phyloP scores from a whole-genome alignment of 2,888 invertebrate genomes.

The Imbricaverruca yamaguchii region DNA sequence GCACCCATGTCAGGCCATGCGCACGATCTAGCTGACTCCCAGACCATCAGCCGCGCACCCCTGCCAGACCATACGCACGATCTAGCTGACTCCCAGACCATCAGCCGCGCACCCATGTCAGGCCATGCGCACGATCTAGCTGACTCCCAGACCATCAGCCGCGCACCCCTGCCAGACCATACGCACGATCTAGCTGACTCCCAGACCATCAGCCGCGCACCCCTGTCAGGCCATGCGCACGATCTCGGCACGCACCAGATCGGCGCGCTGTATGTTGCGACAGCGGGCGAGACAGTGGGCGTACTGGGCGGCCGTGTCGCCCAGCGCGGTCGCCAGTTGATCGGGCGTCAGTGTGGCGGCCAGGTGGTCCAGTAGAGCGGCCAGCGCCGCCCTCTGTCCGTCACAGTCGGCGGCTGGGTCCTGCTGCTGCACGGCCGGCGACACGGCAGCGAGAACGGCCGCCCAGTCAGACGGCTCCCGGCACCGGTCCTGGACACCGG shows the following conservation, averaged over 20 bases:
- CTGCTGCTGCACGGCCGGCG: neutral
- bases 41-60: no score
- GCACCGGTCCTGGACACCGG: neutral
- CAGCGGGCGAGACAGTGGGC: neutral
- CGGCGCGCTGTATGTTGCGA: neutral
- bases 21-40: no score
- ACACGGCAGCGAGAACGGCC: neutral
- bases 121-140: no score
- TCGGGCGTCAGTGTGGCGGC: neutral
- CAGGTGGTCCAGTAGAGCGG: slow-evolving; percentile 10
- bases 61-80: no score
- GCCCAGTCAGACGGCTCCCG: neutral
- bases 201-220: no score
- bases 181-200: no score
- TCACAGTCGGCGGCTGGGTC: neutral
- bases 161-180: no score
- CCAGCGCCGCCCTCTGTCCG: neutral
- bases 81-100: no score
- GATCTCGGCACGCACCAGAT: neutral
- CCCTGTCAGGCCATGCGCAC: neutral
- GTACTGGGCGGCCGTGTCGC: neutral
- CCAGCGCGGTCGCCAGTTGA: neutral
- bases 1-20: no score
- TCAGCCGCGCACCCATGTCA: no score
- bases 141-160: no score